Percentiles rank a stretch among this genome's conserved stretches.
These are phyloP conservation scores for chimpanzee (Pan troglodytes) DNA, from an alignment of 2,113 vertebrate genomes.

Conservation along the genomic window NHGRI_mPanTro3-v2.1_pri NC_072414.2:45444001-45444500, in stretches of 20 bases:
- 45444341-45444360: background rate
- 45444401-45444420: background rate
- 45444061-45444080: background rate
- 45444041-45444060: background rate
- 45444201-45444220: background rate
- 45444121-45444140: background rate
- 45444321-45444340: background rate
- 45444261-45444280: background rate
- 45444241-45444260: background rate
- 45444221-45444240: background rate
- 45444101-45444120: background rate
- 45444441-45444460: background rate
- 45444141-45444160: background rate
- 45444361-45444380: background rate
- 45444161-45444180: background rate
- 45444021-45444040: background rate
- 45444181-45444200: background rate
- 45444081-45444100: background rate
- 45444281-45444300: background rate
- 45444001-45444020: background rate
- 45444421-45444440: background rate
- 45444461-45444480: background rate
- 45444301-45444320: background rate
- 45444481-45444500: background rate
- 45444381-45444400: background rate